Conservation (phyloP, 2,797 vertebrate genomes). For the Cercopithecus diana region DNA sequence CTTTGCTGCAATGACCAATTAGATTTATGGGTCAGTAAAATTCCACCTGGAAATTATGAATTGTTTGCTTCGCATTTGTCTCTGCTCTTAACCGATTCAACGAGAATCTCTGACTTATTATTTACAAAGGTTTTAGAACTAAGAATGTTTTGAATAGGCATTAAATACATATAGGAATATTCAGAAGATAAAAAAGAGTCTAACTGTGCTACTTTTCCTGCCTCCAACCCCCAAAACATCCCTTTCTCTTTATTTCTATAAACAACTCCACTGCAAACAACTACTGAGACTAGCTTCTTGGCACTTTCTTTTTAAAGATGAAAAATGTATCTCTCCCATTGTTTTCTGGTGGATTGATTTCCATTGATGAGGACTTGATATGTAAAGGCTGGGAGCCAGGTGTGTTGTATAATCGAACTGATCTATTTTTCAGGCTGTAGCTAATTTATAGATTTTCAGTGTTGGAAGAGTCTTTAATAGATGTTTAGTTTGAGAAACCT, state of each 20-base stretch:
- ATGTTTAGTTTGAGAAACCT: slow-evolving; percentile 44
- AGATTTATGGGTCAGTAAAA: background rate
- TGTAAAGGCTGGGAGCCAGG: background rate
- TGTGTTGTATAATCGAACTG: slow-evolving; percentile 36
- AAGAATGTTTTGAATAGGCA: background rate
- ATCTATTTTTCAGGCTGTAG: slow-evolving; percentile 45
- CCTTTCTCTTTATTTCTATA: background rate
- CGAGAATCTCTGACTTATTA: background rate
- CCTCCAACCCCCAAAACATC: background rate
- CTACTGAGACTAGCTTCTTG: background rate
- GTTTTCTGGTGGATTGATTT: slow-evolving; percentile 40
- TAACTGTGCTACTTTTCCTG: background rate
- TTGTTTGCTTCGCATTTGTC: background rate
- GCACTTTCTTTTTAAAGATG: background rate
- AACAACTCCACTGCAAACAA: background rate
- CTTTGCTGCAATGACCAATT: background rate
- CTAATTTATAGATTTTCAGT: slow-evolving; percentile 60
- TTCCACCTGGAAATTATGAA: slow-evolving; percentile 20
- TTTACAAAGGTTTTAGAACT: slow-evolving; percentile 16
- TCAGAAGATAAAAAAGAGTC: background rate
- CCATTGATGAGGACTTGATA: background rate
- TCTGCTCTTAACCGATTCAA: background rate
- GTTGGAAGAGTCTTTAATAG: slow-evolving; percentile 58
- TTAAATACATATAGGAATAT: background rate
- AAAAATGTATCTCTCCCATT: background rate